These are phyloP conservation scores for Macroglossus sobrinus DNA, from an alignment of 2,113 vertebrate species.

Conservation along the genomic window DNA sequence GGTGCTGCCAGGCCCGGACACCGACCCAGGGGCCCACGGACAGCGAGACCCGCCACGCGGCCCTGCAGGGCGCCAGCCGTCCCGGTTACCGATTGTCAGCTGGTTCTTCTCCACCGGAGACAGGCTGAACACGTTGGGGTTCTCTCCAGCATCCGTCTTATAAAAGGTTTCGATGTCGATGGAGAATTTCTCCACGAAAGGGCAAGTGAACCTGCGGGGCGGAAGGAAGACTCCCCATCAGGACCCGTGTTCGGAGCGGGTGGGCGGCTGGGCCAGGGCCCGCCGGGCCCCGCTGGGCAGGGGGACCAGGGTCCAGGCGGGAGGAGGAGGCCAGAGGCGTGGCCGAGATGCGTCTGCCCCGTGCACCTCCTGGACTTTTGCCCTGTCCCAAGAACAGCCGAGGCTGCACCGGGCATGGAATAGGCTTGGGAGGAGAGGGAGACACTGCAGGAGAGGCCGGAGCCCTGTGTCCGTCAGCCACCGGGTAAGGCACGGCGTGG, in stretches of 20 bases:
- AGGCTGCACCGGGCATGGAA: neutral
- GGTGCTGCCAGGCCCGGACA: neutral
- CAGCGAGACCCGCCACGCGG: too few species aligned
- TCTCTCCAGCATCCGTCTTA: slow-evolving; percentile 93
- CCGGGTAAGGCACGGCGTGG: rapidly evolving
- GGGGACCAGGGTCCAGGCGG: rapidly evolving
- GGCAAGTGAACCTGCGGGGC: slow-evolving; percentile 93
- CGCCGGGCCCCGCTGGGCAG: neutral
- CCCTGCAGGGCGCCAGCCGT: neutral
- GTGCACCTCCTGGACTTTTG: neutral
- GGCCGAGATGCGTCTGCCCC: rapidly evolving
- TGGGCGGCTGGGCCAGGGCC: neutral
- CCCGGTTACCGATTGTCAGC: slow-evolving; percentile 87
- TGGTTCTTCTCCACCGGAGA: slow-evolving; percentile 93
- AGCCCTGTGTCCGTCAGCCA: neutral
- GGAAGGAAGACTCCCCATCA: neutral
- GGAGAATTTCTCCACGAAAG: slow-evolving; percentile 99
- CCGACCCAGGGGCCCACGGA: neutral
- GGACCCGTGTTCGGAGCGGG: neutral
- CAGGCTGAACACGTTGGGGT: slow-evolving; percentile 94
- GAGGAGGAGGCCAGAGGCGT: too few species aligned
- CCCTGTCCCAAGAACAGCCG: neutral
- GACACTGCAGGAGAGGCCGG: neutral
- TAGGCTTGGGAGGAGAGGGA: rapidly evolving
- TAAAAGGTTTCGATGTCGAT: slow-evolving; percentile 99